Conservation (phyloP, 2,797 vertebrate species). For the Labeo calbasu region DNA sequence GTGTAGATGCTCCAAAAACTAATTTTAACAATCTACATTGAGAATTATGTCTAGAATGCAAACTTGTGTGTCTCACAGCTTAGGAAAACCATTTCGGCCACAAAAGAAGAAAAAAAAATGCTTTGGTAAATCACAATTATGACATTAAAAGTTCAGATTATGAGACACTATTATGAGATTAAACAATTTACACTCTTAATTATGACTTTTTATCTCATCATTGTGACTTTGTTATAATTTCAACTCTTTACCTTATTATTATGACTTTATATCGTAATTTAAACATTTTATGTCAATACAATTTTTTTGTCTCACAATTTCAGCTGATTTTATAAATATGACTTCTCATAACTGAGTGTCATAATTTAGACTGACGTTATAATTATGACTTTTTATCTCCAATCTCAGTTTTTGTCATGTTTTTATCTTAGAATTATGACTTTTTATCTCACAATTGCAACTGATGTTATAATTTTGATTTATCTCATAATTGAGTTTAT, state of each 20-base stretch:
- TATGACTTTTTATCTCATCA: not conserved
- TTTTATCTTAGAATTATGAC: no score
- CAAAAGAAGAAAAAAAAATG: no score
- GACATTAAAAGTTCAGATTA: not conserved
- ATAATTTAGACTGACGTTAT: no score
- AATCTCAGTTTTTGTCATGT: no score
- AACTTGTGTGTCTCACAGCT: not conserved
- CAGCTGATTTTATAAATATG: no score
- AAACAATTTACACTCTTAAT: not conserved
- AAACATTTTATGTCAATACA: no score
- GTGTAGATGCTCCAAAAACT: not conserved
- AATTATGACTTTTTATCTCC: no score
- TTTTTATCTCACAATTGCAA: not conserved
- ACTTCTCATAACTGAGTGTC: not conserved
- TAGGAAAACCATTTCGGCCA: not conserved
- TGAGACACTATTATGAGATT: not conserved
- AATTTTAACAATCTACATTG: not conserved
- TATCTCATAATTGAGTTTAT: not conserved
- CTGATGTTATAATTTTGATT: no score
- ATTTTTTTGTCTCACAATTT: not conserved
- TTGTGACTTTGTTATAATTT: not conserved
- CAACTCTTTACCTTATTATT: no score
- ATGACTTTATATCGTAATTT: no score
- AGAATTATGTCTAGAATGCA: constrained; percentile 20
- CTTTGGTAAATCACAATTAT: not conserved